Evolutionary conservation across 2,113 vertebrate genomes (phyloP), one percentile per base, ranked within the genome.

Genomic region (Megaleporinus macrocephalus): DNA sequence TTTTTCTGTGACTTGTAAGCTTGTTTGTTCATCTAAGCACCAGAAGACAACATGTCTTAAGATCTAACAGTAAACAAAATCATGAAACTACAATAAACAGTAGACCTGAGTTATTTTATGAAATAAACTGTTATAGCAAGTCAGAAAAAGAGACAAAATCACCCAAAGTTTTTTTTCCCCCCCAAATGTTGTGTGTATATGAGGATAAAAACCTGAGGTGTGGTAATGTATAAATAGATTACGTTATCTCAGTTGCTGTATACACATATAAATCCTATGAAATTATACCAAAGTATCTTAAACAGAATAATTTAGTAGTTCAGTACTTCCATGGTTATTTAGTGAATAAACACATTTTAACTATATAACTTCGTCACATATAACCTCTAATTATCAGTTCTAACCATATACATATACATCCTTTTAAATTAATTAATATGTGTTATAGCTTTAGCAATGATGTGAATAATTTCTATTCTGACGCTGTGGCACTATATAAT

Each of bases 401-500:
- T 57, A 57, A 20, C 20, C 14, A 15, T n/a, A n/a, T 51, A 16
- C 15, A 51, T 18, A 51, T 5, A 3, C 16, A 14, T 55, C 20
- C 1, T 51, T 51, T 51, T 1, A 51, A 51, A 51, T 9, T 4
- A 9, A 36, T 68, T 36, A 68, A 36, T 36, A 36, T 36, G 11
- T 70, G 20, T 24, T 70, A n/a, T 16, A 44, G 20, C 12, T 70
- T n/a, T 70, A n/a, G 36, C 33, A 44, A 18, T 15, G n/a, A 0
- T 24, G 36, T n/a, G 14, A 70, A 70, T 70, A 70, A 41, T 20
- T 41, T 33, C 36, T 44, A 24, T 44, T 62, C 20, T 36, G 41
- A 72, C 70, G 62, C 68, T 65, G 57, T 49, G 33, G 12, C 62
- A 70, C 27, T 72, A 72, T 16, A 53, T 49, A 12, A 16, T 41